Base-by-base conservation (phyloP, 2,113 vertebrate genomes). In the Epinephelus fuscoguttatus region DNA sequence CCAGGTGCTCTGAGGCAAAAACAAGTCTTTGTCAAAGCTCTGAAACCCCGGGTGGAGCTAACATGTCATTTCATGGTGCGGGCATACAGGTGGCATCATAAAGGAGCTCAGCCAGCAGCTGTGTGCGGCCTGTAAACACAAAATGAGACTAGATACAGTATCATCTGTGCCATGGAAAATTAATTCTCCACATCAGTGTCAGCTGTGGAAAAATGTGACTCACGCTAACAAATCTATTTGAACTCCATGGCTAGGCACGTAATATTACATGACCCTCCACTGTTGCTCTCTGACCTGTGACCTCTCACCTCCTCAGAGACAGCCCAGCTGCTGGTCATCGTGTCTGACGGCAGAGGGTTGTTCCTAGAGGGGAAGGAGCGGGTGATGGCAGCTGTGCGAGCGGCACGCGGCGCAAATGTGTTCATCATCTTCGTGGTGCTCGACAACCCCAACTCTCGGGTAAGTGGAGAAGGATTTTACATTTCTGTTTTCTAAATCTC, bases 331-430 rank as follows among this genome's bases (percentile, higher is more conserved):
- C 95, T 99, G 83, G 90, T 99, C 78, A 95, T 99, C 17, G 97
- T 99, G 23, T 99, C 98, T 14, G 98, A 99, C 27, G 98, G 98
- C 67, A 93, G 98, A 37, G 98, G 98, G 12, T 95, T 99, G 40
- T 99, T 99, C 93, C 93, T 99, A 25, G 98, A 99, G 81, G 98
- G 98, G 71, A 99, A 99, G 92, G 98, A 99, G 37, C 94, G 97
- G 55, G 98, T 99, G 78, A 94, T 92, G 70, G 94, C 97, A 1
- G 97, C 98, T 0, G 96, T 98, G 70, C 96, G 96, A 3, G 95
- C 95, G 0, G 96, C 97, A 33, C 96, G 92, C 75, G 95, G 94
- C 13, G 95, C 96, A n/a, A 97, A 97, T 45, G 95, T 99, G 83
- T 99, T 99, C 64, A 92, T 98, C 90, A 99, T 99, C 89, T 99